Percentiles rank a stretch among this genome's conserved stretches.
These are phyloP conservation scores for Sebastes fasciatus DNA, from an alignment of 2,113 vertebrate species.

Conservation along the genomic window DNA sequence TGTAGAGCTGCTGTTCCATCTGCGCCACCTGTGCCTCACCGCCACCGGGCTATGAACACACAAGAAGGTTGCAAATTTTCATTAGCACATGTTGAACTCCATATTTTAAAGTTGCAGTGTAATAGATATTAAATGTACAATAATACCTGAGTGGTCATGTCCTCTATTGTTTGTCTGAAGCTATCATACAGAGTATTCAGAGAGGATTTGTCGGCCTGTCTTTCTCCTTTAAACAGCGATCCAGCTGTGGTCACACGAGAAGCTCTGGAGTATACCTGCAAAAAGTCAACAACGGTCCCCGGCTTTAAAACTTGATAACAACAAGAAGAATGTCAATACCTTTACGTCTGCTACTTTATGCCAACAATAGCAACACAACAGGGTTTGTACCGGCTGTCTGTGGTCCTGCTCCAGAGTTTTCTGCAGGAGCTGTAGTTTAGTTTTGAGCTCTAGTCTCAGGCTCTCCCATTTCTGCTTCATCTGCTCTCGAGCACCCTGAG, in stretches of 20 bases:
- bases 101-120: not conserved
- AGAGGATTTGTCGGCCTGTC: constrained; percentile 81
- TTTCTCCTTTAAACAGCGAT: constrained; percentile 85
- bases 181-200: constrained; percentile 86
- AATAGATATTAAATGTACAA: not conserved
- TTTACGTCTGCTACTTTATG: not conserved
- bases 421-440: constrained; percentile 89
- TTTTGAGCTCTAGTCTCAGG: constrained; percentile 89
- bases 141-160: constrained; percentile 84
- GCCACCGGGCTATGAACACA: constrained; percentile 70
- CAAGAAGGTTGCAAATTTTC: not conserved
- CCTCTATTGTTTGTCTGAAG: constrained; percentile 88
- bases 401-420: constrained; percentile 89
- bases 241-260: constrained; percentile 85
- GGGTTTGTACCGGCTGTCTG: constrained; percentile 85
- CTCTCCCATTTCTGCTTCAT: constrained; percentile 93
- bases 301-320: not conserved
- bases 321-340: not conserved
- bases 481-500: constrained; percentile 80
- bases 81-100: not conserved
- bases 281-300: not conserved
- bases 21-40: constrained; percentile 76
- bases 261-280: constrained; percentile 88
- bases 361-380: not conserved
- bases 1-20: constrained; percentile 90